Base-by-base conservation (phyloP, 2,888 invertebrate species). In the Lycocerus yunnanus region DNA sequence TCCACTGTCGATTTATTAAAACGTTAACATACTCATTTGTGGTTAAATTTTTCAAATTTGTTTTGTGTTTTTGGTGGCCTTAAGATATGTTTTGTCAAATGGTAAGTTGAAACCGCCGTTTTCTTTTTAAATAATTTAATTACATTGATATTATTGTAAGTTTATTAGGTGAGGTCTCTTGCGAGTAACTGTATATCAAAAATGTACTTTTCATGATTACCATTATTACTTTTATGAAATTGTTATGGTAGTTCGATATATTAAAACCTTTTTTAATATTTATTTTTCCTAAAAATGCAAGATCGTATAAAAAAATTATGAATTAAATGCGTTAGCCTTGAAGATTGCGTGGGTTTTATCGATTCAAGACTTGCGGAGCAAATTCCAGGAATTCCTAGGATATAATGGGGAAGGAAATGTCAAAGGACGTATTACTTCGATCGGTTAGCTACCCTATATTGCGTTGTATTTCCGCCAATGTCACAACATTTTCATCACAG, bases 381-480 rank as follows among this genome's bases (percentile, higher is more conserved):
- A 79, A 79, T 81, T 81, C 81, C 75, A 68, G 75, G 81, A 81
- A 81, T 72, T 78, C 74, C 79, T 63, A 74, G 79, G 76, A 71
- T 58, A 69, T 68, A 66, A 21, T 61, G 20, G 13, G 75, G 66
- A 66, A 59, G 63, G 69, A 78, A 81, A 80, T 78, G 80, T 78
- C 78, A 77, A 75, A 78, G 72, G 63, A 66, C 43, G 66, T 66
- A 24, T 13, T 43, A 66, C 66, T 72, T 74, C 71, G 71, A 74
- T 73, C 75, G 70, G 66, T 68, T 68, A 43, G 27, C 69, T 68
- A 71, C 71, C 59, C 66, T 66, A 43, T 68, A 70, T 66, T 60
- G 58, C 66, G 66, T 70, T 70, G 65, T 65, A 27, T 65, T 20
- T 65, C 63, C 69, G 20, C 16, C 69, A 15, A 20, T 27, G 69